A percentile compares a stretch with the other conserved stretches of the same genome.
phyloP scores from a whole-genome alignment of 2,888 invertebrate genomes.

The Synergus gifuensis region DNA sequence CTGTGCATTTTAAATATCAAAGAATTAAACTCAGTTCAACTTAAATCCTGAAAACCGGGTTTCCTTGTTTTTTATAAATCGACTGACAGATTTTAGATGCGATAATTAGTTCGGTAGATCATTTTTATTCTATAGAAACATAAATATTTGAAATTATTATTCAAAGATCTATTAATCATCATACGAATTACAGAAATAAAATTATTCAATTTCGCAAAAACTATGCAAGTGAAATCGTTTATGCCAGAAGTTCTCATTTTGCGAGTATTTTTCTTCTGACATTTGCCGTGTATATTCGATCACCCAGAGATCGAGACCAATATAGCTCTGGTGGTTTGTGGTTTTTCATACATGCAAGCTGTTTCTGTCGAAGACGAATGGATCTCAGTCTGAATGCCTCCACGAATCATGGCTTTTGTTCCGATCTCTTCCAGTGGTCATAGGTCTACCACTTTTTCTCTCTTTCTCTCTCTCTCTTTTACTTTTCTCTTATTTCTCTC shows the following conservation, averaged over 20 bases:
- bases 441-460: constrained; percentile 59
- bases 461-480: constrained; percentile 51
- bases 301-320: constrained; percentile 47
- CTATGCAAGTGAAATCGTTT: not conserved
- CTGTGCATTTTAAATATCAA: too few species aligned
- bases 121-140: not conserved
- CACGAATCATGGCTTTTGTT: constrained; percentile 62
- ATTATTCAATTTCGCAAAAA: not conserved
- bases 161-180: not conserved
- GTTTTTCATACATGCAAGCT: constrained; percentile 69
- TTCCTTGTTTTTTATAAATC: too few species aligned
- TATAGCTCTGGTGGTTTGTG: constrained; percentile 67
- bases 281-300: not conserved
- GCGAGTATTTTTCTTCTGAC: not conserved
- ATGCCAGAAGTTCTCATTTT: not conserved
- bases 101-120: not conserved
- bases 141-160: not conserved
- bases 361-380: constrained; percentile 62
- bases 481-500: constrained; percentile 44
- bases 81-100: too few species aligned
- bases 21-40: too few species aligned
- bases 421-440: constrained; percentile 55
- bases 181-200: not conserved
- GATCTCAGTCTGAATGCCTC: constrained; percentile 55
- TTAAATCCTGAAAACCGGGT: too few species aligned